Base-by-base conservation (phyloP, 2,888 invertebrate species). In the Troilus luridus region DNA sequence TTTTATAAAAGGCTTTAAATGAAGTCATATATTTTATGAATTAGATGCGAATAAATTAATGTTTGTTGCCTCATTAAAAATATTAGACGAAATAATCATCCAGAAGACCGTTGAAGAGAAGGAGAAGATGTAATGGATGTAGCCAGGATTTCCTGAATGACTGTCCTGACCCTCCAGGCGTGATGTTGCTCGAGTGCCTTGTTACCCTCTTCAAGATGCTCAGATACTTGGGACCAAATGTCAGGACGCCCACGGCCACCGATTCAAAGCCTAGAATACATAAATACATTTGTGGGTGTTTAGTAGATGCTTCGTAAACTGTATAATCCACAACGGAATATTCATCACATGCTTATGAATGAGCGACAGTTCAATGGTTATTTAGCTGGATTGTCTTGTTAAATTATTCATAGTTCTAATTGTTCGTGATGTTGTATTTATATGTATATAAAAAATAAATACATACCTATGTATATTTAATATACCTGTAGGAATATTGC, bases 221-320 rank as follows among this genome's bases (percentile, higher is more conserved):
- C 85, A 58, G 85, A 85, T 85, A 58, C 85, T 85, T 56, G 21
- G 54, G 8, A 9, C 56, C n/a, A 85, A 85, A 85, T 85, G 85
- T 85, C 85, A 85, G 85, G 21, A 54, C 54, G 56, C 85, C 56
- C 85, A 85, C 85, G 56, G 56, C 85, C 56, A 21, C 81, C 72
- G 56, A 58, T 85, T 58, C 41, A 85, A 85, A 85, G n/a, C 85
- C n/a, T n/a, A 56, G 85, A 85, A 85, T 85, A 56, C 85, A 85
- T 85, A 85, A 85, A 85, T 85, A n/a, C 85, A 85, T 85, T 58
- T 85, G 85, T 85, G n/a, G 85, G 85, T 85, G 85, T 85, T 85
- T 56, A 56, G 85, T 85, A 85, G 85, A 56, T n/a, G 85, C 85
- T 85, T 41, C 41, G 27, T 41, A 27, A 77, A 77, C 27, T 41